Percentiles rank a stretch among this genome's conserved stretches.
Conservation (phyloP, 1,140 invertebrate genomes). For the Steinernema khuongi region DNA sequence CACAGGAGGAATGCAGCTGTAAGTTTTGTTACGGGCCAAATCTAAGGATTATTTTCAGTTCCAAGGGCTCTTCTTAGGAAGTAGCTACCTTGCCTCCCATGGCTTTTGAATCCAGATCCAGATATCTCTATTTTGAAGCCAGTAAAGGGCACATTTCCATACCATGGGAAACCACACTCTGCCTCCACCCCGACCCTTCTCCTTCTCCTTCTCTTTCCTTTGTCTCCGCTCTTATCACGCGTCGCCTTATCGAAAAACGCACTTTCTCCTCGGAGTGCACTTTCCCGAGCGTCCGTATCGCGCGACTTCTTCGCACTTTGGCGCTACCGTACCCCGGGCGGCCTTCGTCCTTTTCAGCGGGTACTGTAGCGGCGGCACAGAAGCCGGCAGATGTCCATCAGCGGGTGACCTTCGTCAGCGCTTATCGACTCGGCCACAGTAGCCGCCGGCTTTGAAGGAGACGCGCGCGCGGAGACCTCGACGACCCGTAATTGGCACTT, state of each 20-base stretch:
- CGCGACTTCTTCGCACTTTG: not conserved
- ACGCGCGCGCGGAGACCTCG: not conserved
- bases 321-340: not conserved
- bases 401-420: slow-evolving; percentile 2
- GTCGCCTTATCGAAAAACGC: not conserved
- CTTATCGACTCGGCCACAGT: not conserved
- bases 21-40: no score
- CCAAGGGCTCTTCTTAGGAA: no score
- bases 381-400: not conserved
- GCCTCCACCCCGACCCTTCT: not conserved
- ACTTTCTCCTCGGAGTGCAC: not conserved
- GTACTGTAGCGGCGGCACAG: not conserved
- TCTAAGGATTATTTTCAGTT: no score
- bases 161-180: no score
- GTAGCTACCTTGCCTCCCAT: no score
- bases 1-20: no score
- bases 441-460: not conserved
- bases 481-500: slow-evolving; percentile 9
- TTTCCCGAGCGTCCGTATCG: not conserved
- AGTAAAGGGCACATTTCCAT: no score
- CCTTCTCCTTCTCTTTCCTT: not conserved
- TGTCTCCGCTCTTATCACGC: not conserved
- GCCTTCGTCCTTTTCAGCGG: no score
- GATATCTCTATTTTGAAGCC: no score
- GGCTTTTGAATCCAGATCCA: no score